Base-by-base conservation (phyloP, 1,140 invertebrate species). In the Drosophila subpulchrella region DNA sequence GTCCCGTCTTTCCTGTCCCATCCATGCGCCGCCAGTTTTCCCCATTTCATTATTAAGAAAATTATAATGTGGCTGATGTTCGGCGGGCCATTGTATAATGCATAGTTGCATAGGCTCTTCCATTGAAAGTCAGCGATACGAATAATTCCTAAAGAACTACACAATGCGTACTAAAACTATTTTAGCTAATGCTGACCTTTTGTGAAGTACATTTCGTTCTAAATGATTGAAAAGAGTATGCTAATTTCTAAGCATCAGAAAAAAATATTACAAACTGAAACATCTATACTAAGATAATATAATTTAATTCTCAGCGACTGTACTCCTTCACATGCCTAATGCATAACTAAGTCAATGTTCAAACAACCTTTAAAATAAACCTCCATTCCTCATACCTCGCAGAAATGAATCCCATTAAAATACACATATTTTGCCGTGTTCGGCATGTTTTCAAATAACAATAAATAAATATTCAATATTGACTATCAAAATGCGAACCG, bases 391-490 rank as follows among this genome's bases (percentile, higher is more conserved):
- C 48, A n/a, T 4, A 24, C 53, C 36, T 8, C 12, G 1, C 8
- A 6, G 17, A 30, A 48, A n/a, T 48, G n/a, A 42, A 32, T 32
- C 34, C 4, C 38, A 53, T 57, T 71, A 27, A 56, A 36, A 48
- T 38, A 34, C 39, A 70, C 30, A 27, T 48, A 34, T 39, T 68
- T n/a, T 24, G 27, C 27, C n/a, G 17, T 41, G 27, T 27, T 72
- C 30, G 67, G 32, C 41, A 32, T 53, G 38, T 51, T 67, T 67
- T 63, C 61, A 61, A 67, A 84, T 73, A 83, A 76, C 72, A 84
- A 80, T 76, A 80, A 73, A 85, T 73, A 84, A 84, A 85, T 80
- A 84, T 85, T 68, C 77, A 76, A 75, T 75, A 68, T 75, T 80
- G 70, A 66, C 68, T 51, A 66, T 46, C 61, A 72, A 76, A 72